Evolutionary conservation across 2,888 invertebrate species (phyloP), one percentile per base, ranked within the genome.

Genomic region (Clanis bilineata): DNA sequence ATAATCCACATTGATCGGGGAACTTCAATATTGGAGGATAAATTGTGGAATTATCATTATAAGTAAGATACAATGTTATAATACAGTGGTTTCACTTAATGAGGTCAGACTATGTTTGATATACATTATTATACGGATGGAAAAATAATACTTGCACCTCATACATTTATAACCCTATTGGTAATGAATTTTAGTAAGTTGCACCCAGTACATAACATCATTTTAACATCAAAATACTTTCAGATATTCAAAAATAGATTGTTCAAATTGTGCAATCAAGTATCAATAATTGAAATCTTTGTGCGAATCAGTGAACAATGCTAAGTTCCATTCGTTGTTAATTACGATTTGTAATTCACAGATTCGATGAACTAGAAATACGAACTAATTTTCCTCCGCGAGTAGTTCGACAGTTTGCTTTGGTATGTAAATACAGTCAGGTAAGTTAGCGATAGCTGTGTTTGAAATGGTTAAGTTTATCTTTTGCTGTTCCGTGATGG

Each of bases 271-370:
- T 12, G n/a, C 1, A 10, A n/a, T 23, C 22, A 25, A 45, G 23
- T n/a, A 12, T 45, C n/a, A 3, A 45, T 12, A 23, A n/a, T 45
- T 45, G 2, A 22, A 44, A 45, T 45, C 6, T 45, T 45, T 45
- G 45, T 45, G 45, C 45, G 23, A 45, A 25, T 45, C 45, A 45
- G 21, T 23, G 18, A 25, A 25, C 23, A 45, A 45, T 45, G 23
- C 23, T 25, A 45, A 45, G 45, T 45, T 45, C 45, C 15, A 45
- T 45, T 45, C 45, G 25, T 45, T 45, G 25, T 45, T 45, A 45
- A 45, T n/a, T 45, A n/a, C 25, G 23, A n/a, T 41, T 45, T 45
- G 23, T 23, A 45, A 45, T n/a, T 25, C 6, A 23, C 45, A 10
- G 23, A n/a, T 45, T 45, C 25, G 12, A 22, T n/a, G 45, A 45